Evolutionary conservation across 2,888 invertebrate genomes (phyloP), one percentile per base, ranked within the genome.

Genomic region (Calameuta idolon): DNA sequence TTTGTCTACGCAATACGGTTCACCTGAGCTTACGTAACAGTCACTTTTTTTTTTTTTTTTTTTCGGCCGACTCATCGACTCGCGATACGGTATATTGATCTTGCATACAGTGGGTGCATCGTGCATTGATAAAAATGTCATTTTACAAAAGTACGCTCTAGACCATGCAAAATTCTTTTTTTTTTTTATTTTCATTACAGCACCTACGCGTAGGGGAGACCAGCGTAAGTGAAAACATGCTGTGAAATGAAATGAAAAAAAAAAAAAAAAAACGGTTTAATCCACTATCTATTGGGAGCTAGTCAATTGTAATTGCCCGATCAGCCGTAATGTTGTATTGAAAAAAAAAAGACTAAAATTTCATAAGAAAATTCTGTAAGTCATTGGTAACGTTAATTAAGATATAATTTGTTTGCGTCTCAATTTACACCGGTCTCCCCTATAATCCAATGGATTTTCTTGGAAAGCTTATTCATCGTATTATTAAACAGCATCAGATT

Each of bases 401-500:
- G 12, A 35, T 35, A 35, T 35, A 35, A 35, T 12, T 35, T 35
- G 12, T 35, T 35, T 35, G 35, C 12, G 3, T 35, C 12, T 35
- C 35, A 12, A 35, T 35, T 35, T 35, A 35, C 35, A 3, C 12
- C 35, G 12, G 35, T 35, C 35, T 35, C 3, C 35, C 35, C 35
- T 71, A 30, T 71, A 71, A 71, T 71, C 71, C 69, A 77, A 71
- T 69, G 75, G 75, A 77, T 75, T 78, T 74, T n/a, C 76, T 69
- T 35, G 69, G 34, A 75, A 76, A 80, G 76, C 78, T 77, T 76
- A 55, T 78, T 78, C 71, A 73, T 40, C 73, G 69, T 37, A 74
- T 78, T 76, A 80, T 80, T 80, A 76, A 76, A 76, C 75, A 76
- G 78, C 74, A 30, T 35, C 76, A 74, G 76, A 78, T 73, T 78